These are phyloP conservation scores for Ailuropoda melanoleuca DNA, from an alignment of 2,113 vertebrate species.

Conservation along the genomic window DNA sequence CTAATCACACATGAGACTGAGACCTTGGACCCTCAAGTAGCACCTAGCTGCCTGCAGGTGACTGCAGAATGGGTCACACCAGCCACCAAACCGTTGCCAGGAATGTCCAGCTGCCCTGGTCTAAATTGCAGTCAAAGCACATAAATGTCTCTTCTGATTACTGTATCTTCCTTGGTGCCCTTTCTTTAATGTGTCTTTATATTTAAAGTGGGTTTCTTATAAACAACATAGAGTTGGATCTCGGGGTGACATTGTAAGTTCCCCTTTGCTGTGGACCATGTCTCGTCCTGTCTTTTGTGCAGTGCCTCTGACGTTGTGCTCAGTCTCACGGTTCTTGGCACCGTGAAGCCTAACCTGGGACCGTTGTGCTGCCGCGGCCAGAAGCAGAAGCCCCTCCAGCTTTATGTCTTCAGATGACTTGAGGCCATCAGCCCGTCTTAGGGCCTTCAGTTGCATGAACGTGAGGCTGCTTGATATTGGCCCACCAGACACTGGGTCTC, in stretches of 20 bases:
- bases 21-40: neutral
- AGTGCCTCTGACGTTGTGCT: neutral
- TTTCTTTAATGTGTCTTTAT: neutral
- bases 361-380: neutral
- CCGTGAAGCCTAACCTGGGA: neutral
- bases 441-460: too few species aligned
- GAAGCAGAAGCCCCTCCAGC: neutral
- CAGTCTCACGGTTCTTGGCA: neutral
- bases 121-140: neutral
- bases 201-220: neutral
- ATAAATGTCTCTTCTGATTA: neutral
- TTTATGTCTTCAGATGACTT: neutral
- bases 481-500: neutral
- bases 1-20: too few species aligned
- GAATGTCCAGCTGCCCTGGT: neutral
- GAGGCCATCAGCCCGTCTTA: neutral
- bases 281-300: neutral
- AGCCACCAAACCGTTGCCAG: neutral
- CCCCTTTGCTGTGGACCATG: neutral
- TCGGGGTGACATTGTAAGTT: neutral
- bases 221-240: neutral
- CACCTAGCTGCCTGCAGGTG: too few species aligned
- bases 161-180: neutral
- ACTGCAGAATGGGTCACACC: neutral
- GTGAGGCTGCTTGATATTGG: neutral